A percentile compares a stretch with the other conserved stretches of the same genome.
These are phyloP conservation scores for Panorpa germanica DNA, from an alignment of 2,888 invertebrate genomes.

Conservation along the genomic window DNA sequence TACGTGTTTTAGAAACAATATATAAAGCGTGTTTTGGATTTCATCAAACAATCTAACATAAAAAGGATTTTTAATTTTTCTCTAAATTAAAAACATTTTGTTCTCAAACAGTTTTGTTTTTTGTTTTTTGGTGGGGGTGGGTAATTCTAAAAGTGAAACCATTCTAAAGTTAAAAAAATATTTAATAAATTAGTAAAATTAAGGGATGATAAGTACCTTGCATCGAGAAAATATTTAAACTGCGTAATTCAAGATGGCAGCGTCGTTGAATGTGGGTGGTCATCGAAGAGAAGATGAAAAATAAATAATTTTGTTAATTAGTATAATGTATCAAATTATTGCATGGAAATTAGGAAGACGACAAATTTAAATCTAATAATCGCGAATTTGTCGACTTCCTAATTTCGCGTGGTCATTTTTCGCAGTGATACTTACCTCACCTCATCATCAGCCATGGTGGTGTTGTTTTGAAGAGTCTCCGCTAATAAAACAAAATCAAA, in stretches of 20 bases:
- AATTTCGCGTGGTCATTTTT: constrained; percentile 2
- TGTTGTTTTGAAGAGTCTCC: constrained; percentile 9
- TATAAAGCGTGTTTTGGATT: constrained; percentile 6
- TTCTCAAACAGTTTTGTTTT: neutral
- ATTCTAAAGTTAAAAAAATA: too few species aligned
- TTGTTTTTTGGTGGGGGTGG: neutral
- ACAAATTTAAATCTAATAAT: too few species aligned
- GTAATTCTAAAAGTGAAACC: neutral
- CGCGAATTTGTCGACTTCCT: too few species aligned
- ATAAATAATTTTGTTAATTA: too few species aligned
- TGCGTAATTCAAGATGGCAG: constrained; percentile 1
- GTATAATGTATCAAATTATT: too few species aligned
- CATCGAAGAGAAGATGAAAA: too few species aligned
- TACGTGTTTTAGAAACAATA: neutral
- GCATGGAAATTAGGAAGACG: too few species aligned
- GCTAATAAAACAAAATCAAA: neutral
- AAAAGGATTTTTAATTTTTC: constrained; percentile 6
- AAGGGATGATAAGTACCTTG: too few species aligned
- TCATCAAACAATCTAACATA: constrained; percentile 1
- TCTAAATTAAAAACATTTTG: neutral
- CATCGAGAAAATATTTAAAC: constrained; percentile 1
- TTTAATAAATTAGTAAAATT: too few species aligned
- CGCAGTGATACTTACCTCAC: constrained; percentile 55
- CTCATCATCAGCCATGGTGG: constrained; percentile 86
- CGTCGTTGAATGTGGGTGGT: too few species aligned